phyloP scores from a whole-genome alignment of 2,888 invertebrate genomes.

The Habroteleia sp. region DNA sequence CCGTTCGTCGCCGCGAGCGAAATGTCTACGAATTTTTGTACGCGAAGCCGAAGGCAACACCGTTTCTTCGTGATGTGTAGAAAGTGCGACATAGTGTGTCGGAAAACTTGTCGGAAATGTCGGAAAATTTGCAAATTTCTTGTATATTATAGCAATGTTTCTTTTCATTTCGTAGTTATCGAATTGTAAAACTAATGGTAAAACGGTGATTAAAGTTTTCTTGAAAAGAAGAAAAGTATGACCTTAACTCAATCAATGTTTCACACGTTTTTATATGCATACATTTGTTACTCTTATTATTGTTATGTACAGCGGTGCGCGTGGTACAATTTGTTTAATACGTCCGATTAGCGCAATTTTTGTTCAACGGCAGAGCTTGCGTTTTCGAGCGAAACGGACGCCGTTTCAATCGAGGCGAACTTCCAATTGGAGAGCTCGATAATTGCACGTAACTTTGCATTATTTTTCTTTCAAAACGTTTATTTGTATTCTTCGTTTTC shows the following conservation, averaged over 20 bases:
- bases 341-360: conserved; percentile 17
- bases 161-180: conserved; percentile 53
- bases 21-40: conserved; percentile 34
- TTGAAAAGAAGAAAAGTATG: conserved; percentile 42
- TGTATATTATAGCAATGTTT: conserved; percentile 57
- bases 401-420: conserved; percentile 12
- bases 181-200: conserved; percentile 55
- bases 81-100: conserved; percentile 60
- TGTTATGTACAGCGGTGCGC: conserved; percentile 7
- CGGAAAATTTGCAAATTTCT: conserved; percentile 57
- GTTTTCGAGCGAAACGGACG: not conserved
- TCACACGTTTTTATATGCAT: conserved; percentile 44
- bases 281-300: conserved; percentile 20
- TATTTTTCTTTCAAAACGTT: conserved; percentile 33
- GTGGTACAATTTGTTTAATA: conserved; percentile 2
- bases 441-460: conserved; percentile 24
- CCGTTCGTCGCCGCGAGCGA: conserved; percentile 27
- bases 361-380: not conserved
- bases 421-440: conserved; percentile 10
- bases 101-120: no score
- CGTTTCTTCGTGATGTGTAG: conserved; percentile 62
- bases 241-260: conserved; percentile 40
- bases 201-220: conserved; percentile 60
- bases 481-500: conserved; percentile 19
- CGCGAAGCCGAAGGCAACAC: conserved; percentile 55